Base-by-base conservation (phyloP, 1,140 invertebrate species). In the Theocolax elegans region DNA sequence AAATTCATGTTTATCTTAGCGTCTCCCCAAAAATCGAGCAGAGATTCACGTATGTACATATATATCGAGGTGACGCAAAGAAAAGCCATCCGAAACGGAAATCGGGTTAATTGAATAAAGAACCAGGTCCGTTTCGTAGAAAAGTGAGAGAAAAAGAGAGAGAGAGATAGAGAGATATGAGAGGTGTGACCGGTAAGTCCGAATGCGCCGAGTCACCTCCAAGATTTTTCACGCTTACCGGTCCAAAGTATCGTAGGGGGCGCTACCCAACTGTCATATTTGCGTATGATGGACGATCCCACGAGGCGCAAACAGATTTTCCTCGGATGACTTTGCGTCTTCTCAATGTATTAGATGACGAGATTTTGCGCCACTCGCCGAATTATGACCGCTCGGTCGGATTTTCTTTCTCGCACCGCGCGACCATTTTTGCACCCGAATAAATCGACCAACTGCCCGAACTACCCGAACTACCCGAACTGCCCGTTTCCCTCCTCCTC, bases 241-340 rank as follows among this genome's bases (percentile, higher is more conserved):
- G n/a, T 21, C n/a, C 29, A 4, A 8, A 27, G 29, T 10, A 13
- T 64, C 40, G 59, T 48, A 46, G 59, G 29, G 60, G 46, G 46
- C 60, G 60, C 44, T 35, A 44, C 27, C 80, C 83, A 35, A 79
- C 76, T 85, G 85, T 86, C 85, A 86, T 85, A 85, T 86, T 86
- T 86, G 83, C 80, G 75, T 85, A 86, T 86, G 85, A 86, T 86
- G 83, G 80, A 86, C 84, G 85, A 85, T 56, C 29, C 81, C 83
- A 67, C 75, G 74, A 78, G 74, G 79, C 56, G 76, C 79, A 81
- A 81, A 81, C 82, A 76, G 80, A 80, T 80, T 78, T 77, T 75
- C 70, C 73, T 74, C 75, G 82, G 80, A 81, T 70, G 67, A 77
- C 79, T 74, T 40, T 72, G 29, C 51, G 84, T 83, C 75, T 79